A percentile compares a stretch with the other conserved stretches of the same genome.
Conservation (phyloP, 2,113 vertebrate genomes). For the Potamarius usumacintae region DNA sequence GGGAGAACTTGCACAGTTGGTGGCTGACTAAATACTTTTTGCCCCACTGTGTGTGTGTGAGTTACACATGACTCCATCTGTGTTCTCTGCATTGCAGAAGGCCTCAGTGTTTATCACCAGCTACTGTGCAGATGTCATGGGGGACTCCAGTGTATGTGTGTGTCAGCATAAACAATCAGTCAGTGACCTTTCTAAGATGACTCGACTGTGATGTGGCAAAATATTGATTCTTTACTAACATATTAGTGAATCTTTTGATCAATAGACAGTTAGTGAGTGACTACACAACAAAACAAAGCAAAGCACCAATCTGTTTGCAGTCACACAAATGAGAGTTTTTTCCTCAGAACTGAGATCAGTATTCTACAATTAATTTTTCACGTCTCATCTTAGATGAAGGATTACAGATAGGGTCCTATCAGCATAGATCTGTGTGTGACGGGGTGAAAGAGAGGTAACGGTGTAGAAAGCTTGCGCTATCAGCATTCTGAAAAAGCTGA, state of each 20-base stretch:
- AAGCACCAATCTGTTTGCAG: neutral
- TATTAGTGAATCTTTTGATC: neutral
- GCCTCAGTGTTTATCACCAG: neutral
- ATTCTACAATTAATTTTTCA: neutral
- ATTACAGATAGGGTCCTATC: neutral
- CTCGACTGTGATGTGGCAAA: neutral
- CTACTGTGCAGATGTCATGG: neutral
- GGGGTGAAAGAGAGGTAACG: neutral
- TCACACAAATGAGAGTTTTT: neutral
- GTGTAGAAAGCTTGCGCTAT: constrained; percentile 20
- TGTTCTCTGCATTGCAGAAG: neutral
- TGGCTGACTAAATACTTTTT: too few species aligned
- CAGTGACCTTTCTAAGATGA: neutral
- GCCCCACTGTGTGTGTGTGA: too few species aligned
- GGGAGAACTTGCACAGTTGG: too few species aligned
- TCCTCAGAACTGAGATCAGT: neutral
- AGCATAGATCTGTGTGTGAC: neutral
- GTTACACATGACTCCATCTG: neutral
- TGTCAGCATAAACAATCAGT: neutral
- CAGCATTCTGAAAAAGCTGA: constrained; percentile 21
- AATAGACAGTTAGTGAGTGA: neutral
- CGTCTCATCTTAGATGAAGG: neutral
- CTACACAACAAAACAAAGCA: too few species aligned
- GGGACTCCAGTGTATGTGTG: too few species aligned
- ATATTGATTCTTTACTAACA: neutral